Evolutionary conservation across 2,797 vertebrate species (phyloP).

Genomic region (Alfaro cultratus): DNA sequence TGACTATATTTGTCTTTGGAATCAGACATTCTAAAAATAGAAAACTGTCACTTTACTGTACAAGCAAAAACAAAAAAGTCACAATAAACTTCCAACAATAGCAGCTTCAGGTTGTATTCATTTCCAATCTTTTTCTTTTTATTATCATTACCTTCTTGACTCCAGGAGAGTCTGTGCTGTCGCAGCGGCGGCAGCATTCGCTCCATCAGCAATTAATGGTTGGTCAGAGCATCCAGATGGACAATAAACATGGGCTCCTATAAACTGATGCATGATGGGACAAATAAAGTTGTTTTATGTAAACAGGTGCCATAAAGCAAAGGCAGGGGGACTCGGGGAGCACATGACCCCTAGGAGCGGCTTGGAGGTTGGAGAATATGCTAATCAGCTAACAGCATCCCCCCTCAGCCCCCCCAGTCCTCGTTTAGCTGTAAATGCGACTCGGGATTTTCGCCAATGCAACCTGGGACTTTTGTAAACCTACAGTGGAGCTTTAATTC

Average conservation of each 20-base stretch:
- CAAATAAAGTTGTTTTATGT: background rate
- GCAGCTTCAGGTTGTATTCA: background rate
- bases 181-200: background rate
- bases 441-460: background rate
- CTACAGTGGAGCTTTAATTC: background rate
- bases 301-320: slow-evolving; percentile 5
- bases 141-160: slow-evolving; percentile 16
- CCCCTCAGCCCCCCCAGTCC: no score
- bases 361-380: background rate
- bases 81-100: background rate
- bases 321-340: background rate
- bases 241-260: slow-evolving; percentile 31
- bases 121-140: background rate
- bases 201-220: slow-evolving; percentile 19
- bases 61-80: no score
- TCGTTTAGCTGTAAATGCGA: background rate
- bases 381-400: background rate
- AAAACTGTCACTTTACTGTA: background rate
- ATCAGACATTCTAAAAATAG: background rate
- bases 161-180: background rate
- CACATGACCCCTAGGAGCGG: background rate
- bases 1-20: background rate
- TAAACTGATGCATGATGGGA: background rate
- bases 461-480: background rate
- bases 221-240: slow-evolving; percentile 4